Percentiles rank a stretch among this genome's conserved stretches.
Evolutionary conservation across 1,140 invertebrate species (phyloP).

Genomic region (Cephus cinctus): DNA sequence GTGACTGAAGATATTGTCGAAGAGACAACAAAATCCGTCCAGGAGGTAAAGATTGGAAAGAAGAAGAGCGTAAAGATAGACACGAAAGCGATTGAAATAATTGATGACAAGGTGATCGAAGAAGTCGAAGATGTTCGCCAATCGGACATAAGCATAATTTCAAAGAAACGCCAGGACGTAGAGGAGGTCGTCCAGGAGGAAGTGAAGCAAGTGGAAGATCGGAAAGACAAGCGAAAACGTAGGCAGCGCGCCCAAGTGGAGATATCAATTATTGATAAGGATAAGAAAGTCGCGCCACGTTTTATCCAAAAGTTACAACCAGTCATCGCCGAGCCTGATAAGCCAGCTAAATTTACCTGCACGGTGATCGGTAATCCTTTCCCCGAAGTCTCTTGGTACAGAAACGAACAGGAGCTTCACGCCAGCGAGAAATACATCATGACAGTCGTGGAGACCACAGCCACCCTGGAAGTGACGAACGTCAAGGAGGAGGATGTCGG

Average conservation of each 20-base stretch:
- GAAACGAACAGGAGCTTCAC: constrained; percentile 68
- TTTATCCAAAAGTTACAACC: constrained; percentile 73
- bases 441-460: constrained; percentile 61
- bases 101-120: not conserved
- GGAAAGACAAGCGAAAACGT: constrained; percentile 27
- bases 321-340: constrained; percentile 61
- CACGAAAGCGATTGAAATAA: constrained; percentile 13
- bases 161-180: constrained; percentile 8
- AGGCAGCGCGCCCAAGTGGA: constrained; percentile 57
- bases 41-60: constrained; percentile 16
- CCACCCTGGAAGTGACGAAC: constrained; percentile 66
- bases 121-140: constrained; percentile 17
- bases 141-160: constrained; percentile 15
- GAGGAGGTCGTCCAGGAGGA: constrained; percentile 22
- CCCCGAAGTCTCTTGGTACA: constrained; percentile 76
- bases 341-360: constrained; percentile 65
- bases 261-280: constrained; percentile 50
- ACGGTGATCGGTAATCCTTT: constrained; percentile 68
- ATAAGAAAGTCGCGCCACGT: constrained; percentile 62
- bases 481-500: constrained; percentile 71
- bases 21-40: constrained; percentile 14
- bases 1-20: constrained; percentile 13
- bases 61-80: constrained; percentile 16
- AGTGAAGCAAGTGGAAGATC: constrained; percentile 22
- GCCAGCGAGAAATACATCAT: constrained; percentile 65